Conservation (phyloP, 2,797 vertebrate species). For the Taeniopygia guttata region DNA sequence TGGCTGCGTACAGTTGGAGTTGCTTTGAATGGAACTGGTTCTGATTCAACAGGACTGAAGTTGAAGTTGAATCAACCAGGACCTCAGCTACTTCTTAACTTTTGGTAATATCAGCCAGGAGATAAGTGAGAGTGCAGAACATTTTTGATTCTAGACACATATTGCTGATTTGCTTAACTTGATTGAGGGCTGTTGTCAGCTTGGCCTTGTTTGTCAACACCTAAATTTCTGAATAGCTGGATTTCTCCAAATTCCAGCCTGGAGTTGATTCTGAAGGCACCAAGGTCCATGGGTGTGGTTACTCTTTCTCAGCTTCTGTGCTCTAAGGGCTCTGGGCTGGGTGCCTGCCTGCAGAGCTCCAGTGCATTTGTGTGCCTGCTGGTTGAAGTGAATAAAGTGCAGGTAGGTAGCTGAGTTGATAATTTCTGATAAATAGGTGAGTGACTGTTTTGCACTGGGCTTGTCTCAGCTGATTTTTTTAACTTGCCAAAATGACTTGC, state of each 20-base stretch:
- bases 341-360: not conserved
- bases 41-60: not conserved
- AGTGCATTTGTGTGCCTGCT: not conserved
- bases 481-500: not conserved
- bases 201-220: not conserved
- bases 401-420: not conserved
- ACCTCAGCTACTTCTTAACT: not conserved
- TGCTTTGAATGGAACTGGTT: not conserved
- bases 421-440: not conserved
- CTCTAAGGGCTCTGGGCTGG: not conserved
- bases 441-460: not conserved
- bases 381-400: not conserved
- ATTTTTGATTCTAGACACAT: not conserved
- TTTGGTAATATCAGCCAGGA: not conserved
- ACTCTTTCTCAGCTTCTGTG: not conserved
- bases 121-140: not conserved
- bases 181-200: not conserved
- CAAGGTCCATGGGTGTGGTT: not conserved
- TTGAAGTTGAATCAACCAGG: not conserved
- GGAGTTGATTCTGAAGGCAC: not conserved
- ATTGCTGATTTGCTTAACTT: not conserved
- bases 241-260: not conserved
- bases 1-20: not conserved
- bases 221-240: not conserved
- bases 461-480: not conserved